Conservation (phyloP, 53 echinoderm and acorn worm genomes). For the Stichopus horrens region DNA sequence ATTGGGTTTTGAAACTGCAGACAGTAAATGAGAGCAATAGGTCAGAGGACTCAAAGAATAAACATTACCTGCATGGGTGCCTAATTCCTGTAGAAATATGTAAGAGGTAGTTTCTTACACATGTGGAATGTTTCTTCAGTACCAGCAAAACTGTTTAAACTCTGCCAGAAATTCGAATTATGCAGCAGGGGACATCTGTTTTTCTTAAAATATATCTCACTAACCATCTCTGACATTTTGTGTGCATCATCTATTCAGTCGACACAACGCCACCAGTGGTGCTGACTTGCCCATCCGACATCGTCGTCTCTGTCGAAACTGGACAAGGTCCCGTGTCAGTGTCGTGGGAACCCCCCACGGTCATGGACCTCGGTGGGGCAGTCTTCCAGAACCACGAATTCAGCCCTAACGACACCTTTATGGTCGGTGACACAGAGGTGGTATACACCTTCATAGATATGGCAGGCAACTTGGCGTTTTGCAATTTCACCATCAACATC, state of each 20-base stretch:
- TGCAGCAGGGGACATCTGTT: too few relatives aligned
- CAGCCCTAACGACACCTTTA: constrained; percentile 25
- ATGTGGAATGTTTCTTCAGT: too few relatives aligned
- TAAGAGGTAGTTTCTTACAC: too few relatives aligned
- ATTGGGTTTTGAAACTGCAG: too few relatives aligned
- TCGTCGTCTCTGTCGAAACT: neutral
- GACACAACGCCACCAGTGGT: constrained; percentile 28
- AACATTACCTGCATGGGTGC: too few relatives aligned
- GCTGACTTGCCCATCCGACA: constrained; percentile 9
- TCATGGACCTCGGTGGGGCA: constrained; percentile 11
- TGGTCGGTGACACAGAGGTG: constrained; percentile 23
- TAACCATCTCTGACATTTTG: neutral
- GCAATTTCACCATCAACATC: constrained; percentile 10
- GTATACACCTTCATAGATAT: constrained; percentile 22
- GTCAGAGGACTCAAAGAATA: too few relatives aligned
- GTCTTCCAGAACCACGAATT: neutral
- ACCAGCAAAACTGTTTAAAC: too few relatives aligned
- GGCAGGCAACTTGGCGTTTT: constrained; percentile 12
- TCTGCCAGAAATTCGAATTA: too few relatives aligned
- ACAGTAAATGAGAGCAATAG: too few relatives aligned
- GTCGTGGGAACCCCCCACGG: constrained; percentile 28
- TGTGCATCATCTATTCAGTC: neutral
- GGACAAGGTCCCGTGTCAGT: neutral
- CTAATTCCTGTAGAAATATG: too few relatives aligned
- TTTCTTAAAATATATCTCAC: neutral